These are phyloP conservation scores for Bradypodion pumilum DNA, from an alignment of 2,797 vertebrate genomes.

Conservation along the genomic window DNA sequence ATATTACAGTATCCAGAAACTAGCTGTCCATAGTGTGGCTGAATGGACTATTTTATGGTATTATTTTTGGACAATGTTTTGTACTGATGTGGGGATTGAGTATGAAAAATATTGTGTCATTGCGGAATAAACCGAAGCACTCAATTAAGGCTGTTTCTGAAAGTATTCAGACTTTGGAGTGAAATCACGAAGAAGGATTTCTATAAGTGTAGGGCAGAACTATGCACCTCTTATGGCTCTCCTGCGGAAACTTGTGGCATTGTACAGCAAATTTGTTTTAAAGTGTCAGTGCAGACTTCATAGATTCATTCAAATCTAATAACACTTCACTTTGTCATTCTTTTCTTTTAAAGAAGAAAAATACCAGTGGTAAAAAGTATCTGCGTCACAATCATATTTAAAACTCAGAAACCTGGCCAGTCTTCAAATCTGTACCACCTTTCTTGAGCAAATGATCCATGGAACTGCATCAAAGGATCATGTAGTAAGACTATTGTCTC, in stretches of 20 bases:
- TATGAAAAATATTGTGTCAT: not conserved
- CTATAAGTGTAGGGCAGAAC: not conserved
- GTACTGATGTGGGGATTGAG: not conserved
- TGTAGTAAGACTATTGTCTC: not conserved
- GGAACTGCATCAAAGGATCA: not conserved
- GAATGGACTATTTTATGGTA: not conserved
- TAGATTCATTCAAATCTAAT: not conserved
- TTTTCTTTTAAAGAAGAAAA: not conserved
- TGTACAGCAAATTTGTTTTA: not conserved
- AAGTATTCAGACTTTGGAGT: not conserved
- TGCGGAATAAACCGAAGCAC: not conserved
- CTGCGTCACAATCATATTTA: not conserved
- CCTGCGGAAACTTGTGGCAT: not conserved
- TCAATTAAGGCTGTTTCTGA: no score
- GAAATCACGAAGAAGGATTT: not conserved
- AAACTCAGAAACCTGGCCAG: conserved; percentile 24
- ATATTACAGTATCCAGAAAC: not conserved
- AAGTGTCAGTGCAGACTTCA: not conserved
- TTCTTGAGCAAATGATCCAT: not conserved
- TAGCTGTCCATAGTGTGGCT: not conserved
- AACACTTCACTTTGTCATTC: not conserved
- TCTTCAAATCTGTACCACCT: not conserved
- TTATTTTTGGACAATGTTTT: not conserved
- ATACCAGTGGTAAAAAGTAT: not conserved
- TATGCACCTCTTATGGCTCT: not conserved